phyloP scores from a whole-genome alignment of 2,888 invertebrate species.

The Cephus nigrinus region DNA sequence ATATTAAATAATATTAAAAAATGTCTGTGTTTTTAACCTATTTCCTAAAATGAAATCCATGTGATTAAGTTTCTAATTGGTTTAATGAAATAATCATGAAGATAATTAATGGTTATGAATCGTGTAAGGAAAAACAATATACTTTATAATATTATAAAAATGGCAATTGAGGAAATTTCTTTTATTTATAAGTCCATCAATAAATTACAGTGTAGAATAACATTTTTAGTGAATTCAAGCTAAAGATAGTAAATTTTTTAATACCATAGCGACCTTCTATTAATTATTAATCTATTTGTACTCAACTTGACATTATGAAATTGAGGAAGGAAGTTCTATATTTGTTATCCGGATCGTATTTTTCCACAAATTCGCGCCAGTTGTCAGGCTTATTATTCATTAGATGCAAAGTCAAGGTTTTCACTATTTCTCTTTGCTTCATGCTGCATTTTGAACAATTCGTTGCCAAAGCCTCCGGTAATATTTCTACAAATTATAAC shows the following conservation, averaged over 20 bases:
- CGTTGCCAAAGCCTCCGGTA: slow-evolving; percentile 32
- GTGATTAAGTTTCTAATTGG: neutral
- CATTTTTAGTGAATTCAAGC: neutral
- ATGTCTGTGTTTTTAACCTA: neutral
- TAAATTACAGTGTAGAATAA: no score
- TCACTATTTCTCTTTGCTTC: slow-evolving; percentile 25
- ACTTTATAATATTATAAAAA: no score
- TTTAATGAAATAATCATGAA: neutral
- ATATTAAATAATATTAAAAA: neutral
- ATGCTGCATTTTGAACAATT: slow-evolving; percentile 32
- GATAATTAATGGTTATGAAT: neutral
- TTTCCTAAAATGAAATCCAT: neutral
- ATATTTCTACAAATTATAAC: slow-evolving; percentile 6
- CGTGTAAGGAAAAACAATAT: no score
- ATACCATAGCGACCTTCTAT: neutral
- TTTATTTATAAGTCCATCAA: no score
- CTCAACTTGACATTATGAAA: slow-evolving; percentile 8
- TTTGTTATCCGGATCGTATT: slow-evolving; percentile 31
- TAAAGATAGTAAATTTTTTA: neutral
- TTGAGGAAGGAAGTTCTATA: slow-evolving; percentile 11
- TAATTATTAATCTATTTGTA: neutral
- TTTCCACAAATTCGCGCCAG: slow-evolving; percentile 29
- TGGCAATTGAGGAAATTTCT: no score
- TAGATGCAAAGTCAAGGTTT: slow-evolving; percentile 25
- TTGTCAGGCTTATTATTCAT: slow-evolving; percentile 17